These are phyloP conservation scores for Halichoeres trimaculatus DNA, from an alignment of 2,113 vertebrate species.

Conservation along the genomic window DNA sequence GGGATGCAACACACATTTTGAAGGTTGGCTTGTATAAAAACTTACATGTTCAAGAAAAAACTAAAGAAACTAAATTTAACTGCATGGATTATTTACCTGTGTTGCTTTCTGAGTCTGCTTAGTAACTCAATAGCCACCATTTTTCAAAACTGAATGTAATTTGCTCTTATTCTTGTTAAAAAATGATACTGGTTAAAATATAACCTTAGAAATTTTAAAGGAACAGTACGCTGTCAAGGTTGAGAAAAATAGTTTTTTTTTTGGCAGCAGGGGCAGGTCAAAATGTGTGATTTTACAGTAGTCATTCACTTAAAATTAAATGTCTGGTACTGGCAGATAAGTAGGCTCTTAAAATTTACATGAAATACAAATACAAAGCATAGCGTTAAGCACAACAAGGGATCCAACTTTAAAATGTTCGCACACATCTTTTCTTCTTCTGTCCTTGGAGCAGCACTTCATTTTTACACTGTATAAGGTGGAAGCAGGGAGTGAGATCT, in stretches of 20 bases:
- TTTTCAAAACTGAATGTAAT: conserved; percentile 20
- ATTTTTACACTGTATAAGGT: conserved; percentile 30
- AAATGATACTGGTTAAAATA: conserved; percentile 26
- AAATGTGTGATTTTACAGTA: background rate
- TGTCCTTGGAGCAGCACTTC: conserved; percentile 27
- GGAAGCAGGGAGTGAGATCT: conserved; percentile 30
- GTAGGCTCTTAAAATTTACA: background rate
- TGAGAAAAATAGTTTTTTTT: conserved; percentile 33
- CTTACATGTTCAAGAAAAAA: no score
- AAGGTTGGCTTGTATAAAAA: no score
- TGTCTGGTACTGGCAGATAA: no score
- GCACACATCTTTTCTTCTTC: conserved; percentile 6
- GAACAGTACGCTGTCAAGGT: conserved; percentile 9
- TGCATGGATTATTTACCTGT: no score
- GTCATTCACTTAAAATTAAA: background rate
- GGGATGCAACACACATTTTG: no score
- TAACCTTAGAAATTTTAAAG: conserved; percentile 29
- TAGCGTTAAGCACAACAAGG: background rate
- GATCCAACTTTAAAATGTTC: conserved; percentile 3
- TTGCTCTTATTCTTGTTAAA: conserved; percentile 40
- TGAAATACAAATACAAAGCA: background rate
- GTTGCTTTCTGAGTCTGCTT: no score
- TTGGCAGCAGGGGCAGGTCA: background rate
- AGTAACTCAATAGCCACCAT: conserved; percentile 27
- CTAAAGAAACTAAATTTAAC: no score